phyloP scores from a whole-genome alignment of 1,140 invertebrate genomes.

The Mylabris phalerata region DNA sequence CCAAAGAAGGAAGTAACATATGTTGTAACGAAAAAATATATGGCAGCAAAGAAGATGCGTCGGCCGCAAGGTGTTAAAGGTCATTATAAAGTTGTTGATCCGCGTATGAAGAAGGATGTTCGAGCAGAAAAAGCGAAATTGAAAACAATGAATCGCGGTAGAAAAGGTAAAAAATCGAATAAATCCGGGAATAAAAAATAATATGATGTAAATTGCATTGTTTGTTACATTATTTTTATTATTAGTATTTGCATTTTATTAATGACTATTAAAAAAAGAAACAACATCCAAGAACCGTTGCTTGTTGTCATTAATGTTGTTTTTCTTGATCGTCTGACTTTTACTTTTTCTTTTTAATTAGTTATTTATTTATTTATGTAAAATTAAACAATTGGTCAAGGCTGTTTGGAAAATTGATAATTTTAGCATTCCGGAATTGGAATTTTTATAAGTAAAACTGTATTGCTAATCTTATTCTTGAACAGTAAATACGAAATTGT shows the following conservation, averaged over 20 bases:
- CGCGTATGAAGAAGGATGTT: slow-evolving; percentile 92
- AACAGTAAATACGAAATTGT: too few relatives aligned
- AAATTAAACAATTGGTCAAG: slow-evolving; percentile 23
- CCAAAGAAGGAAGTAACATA: slow-evolving; percentile 90
- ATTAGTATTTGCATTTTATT: slow-evolving; percentile 6
- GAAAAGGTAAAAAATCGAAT: slow-evolving; percentile 20
- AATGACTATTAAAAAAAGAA: too few relatives aligned
- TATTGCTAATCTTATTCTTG: too few relatives aligned
- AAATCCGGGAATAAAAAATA: not conserved
- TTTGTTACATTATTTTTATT: slow-evolving; percentile 12
- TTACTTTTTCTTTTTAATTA: slow-evolving; percentile 17
- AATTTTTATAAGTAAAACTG: too few relatives aligned
- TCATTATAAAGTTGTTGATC: slow-evolving; percentile 90
- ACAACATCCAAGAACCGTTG: too few relatives aligned
- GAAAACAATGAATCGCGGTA: slow-evolving; percentile 43
- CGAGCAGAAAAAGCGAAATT: slow-evolving; percentile 60
- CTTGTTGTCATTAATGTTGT: too few relatives aligned
- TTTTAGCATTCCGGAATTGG: not conserved
- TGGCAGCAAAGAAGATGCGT: slow-evolving; percentile 63
- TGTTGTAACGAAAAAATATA: slow-evolving; percentile 89
- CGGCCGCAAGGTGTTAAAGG: slow-evolving; percentile 86
- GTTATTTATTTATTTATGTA: slow-evolving; percentile 2
- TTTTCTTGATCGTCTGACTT: slow-evolving; percentile 2
- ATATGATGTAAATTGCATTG: slow-evolving; percentile 10
- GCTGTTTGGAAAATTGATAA: slow-evolving; percentile 11